Evolutionary conservation across 2,113 vertebrate species (phyloP).

Genomic region (Litocranius walleri): DNA sequence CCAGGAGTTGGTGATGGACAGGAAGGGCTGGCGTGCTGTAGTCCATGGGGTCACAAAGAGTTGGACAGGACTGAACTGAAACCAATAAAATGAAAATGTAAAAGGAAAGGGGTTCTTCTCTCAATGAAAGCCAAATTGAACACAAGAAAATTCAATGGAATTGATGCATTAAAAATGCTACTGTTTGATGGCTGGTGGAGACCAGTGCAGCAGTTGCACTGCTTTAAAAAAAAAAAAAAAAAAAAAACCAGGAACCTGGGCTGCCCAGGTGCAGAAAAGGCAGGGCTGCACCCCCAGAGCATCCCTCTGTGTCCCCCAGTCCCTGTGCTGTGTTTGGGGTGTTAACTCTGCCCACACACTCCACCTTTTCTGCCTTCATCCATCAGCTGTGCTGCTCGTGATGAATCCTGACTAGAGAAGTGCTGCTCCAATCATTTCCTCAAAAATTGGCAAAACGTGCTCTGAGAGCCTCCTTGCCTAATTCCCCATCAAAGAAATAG

Average conservation of each 20-base stretch:
- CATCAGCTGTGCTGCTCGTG: background rate
- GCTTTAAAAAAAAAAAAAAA: background rate
- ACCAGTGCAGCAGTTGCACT: background rate
- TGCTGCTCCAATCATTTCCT: background rate
- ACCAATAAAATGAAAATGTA: background rate
- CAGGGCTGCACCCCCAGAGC: background rate
- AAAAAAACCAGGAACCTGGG: background rate
- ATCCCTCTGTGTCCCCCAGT: background rate
- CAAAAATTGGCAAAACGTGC: background rate
- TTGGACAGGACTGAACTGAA: background rate
- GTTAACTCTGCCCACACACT: background rate
- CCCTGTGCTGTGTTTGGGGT: background rate
- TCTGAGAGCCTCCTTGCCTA: background rate
- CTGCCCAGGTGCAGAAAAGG: background rate
- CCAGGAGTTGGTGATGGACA: background rate
- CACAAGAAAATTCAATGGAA: background rate
- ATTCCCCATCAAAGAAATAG: slow-evolving; percentile 50
- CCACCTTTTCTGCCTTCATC: background rate
- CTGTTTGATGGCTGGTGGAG: background rate
- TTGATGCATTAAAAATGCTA: background rate
- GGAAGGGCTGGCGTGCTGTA: fast-evolving
- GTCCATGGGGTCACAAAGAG: background rate
- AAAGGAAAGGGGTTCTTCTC: background rate
- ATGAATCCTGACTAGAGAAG: slow-evolving; percentile 8
- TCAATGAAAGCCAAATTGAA: background rate